Base-by-base conservation (phyloP, 1,140 invertebrate genomes). In the Lineus longissimus region DNA sequence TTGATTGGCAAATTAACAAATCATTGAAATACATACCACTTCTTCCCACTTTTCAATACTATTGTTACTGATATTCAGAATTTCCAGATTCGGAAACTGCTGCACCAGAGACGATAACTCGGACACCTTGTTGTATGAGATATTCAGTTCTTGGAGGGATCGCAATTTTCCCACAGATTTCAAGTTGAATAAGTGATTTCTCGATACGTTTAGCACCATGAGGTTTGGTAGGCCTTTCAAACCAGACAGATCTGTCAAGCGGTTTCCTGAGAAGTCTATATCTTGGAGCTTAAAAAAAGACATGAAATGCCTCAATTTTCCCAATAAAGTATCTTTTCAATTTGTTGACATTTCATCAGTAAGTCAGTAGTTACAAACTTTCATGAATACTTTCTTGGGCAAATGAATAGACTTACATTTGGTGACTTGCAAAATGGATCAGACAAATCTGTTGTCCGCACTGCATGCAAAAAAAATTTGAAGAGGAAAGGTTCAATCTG, bases 191-290 rank as follows among this genome's bases (percentile, higher is more conserved):
- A 78, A 47, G 25, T 72, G 70, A 67, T 78, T 76, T 30, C 68
- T 62, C 82, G 80, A 94, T 90, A 83, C 90, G 92, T 82, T 94
- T 90, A 84, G 91, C 91, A 82, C 74, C 63, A 73, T 66, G 47
- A 77, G 60, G 51, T 72, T 67, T 19, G 71, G 64, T 27, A 77
- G 65, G 23, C 66, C 71, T 31, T 69, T 70, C 15, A 79, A 47
- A 25, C 74, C 74, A 58, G 66, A 70, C n/a, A 79, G 61, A 63
- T 79, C 77, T 41, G 72, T 70, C 19, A 79, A 47, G 43, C 62
- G 60, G 61, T 78, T 79, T 19, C 66, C 61, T 2, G 77, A 78
- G 23, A 79, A 56, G 63, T 79, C 75, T 1, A 78, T 45, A 51
- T 79, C 77, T 47, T 75, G 70, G 41, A 79, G 66, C 62, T 65